Conservation (phyloP, 2,797 vertebrate species). For the Pantherophis vulpinus region DNA sequence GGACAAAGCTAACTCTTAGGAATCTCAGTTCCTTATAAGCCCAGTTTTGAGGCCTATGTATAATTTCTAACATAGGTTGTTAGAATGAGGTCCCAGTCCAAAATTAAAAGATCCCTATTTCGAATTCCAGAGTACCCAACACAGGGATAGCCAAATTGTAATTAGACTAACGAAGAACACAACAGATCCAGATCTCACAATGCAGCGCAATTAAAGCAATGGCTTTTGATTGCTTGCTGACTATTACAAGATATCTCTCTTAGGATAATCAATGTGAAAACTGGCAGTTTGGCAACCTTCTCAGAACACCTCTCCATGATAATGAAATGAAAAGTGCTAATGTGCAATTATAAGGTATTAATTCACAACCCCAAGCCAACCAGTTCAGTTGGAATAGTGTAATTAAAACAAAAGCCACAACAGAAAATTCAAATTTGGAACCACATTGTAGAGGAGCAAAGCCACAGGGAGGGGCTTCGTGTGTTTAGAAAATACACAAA, state of each 20-base stretch:
- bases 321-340: slow-evolving; percentile 59
- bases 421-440: slow-evolving; percentile 52
- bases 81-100: neutral
- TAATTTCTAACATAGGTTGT: neutral
- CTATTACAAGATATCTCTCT: slow-evolving; percentile 22
- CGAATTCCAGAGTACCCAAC: neutral
- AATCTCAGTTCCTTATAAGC: neutral
- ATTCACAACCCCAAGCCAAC: slow-evolving; percentile 53
- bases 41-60: no score
- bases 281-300: slow-evolving; percentile 32
- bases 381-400: slow-evolving; percentile 54
- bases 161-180: slow-evolving; percentile 53
- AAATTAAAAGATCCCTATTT: neutral
- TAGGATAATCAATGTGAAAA: slow-evolving; percentile 38
- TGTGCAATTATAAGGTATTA: slow-evolving; percentile 59
- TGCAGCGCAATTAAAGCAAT: neutral
- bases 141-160: slow-evolving; percentile 9
- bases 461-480: slow-evolving; percentile 43
- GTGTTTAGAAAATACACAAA: slow-evolving; percentile 59
- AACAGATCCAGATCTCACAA: slow-evolving; percentile 24
- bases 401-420: slow-evolving; percentile 64
- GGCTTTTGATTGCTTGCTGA: neutral
- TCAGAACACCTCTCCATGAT: slow-evolving; percentile 40
- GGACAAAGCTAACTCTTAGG: neutral
- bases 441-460: slow-evolving; percentile 48